These are phyloP conservation scores for Monopterus albus DNA, from an alignment of 2,113 vertebrate genomes.

Conservation along the genomic window DNA sequence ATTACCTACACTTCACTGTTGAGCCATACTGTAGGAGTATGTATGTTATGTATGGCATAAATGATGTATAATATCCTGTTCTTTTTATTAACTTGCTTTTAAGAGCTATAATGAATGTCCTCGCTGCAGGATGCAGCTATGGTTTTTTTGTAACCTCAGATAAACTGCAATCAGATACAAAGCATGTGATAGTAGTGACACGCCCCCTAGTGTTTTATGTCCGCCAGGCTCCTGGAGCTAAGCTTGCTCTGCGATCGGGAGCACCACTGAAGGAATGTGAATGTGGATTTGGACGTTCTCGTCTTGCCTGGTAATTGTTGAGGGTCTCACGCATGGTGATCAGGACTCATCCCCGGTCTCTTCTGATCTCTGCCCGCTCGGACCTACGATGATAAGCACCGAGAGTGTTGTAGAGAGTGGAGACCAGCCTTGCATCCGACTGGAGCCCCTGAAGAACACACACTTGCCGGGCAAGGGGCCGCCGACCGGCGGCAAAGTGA, in stretches of 20 bases:
- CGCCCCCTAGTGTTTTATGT: slow-evolving; percentile 78
- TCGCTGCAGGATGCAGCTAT: background rate
- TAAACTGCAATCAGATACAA: slow-evolving; percentile 24
- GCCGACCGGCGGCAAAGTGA: slow-evolving; percentile 82
- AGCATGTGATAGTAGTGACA: slow-evolving; percentile 57
- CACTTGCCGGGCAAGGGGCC: slow-evolving; percentile 77
- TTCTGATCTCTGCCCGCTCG: slow-evolving; percentile 41
- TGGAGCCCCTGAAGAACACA: slow-evolving; percentile 76
- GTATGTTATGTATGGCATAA: too few relatives aligned
- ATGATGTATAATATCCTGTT: background rate
- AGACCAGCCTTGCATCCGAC: slow-evolving; percentile 72
- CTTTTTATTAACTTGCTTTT: background rate
- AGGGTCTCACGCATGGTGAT: slow-evolving; percentile 59
- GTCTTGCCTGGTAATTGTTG: slow-evolving; percentile 55
- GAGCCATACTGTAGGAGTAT: too few relatives aligned
- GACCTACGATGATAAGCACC: slow-evolving; percentile 75
- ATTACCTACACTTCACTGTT: too few relatives aligned
- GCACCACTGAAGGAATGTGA: slow-evolving; percentile 73
- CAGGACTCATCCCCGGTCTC: slow-evolving; percentile 38
- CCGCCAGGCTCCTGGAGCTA: slow-evolving; percentile 62
- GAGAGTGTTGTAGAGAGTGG: slow-evolving; percentile 64
- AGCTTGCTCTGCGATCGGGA: slow-evolving; percentile 71
- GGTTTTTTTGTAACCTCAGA: background rate
- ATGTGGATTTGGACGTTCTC: slow-evolving; percentile 50
- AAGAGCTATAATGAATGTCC: background rate